phyloP scores from a whole-genome alignment of 2,113 vertebrate species.

The Axis porcinus region DNA sequence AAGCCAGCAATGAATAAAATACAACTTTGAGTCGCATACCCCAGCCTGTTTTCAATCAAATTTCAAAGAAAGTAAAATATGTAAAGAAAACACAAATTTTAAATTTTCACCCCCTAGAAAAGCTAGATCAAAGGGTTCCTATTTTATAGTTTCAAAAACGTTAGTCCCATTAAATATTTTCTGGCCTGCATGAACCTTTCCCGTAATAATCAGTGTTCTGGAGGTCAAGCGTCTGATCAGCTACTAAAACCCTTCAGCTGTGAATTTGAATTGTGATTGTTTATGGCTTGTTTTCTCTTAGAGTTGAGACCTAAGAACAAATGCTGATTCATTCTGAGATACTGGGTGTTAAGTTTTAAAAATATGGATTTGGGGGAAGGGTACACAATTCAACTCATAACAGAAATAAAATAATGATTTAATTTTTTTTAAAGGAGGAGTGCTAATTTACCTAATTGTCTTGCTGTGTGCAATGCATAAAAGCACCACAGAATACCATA shows the following conservation, averaged over 20 bases:
- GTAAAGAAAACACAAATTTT: conserved; percentile 34
- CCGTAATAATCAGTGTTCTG: background rate
- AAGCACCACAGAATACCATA: background rate
- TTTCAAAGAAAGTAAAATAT: conserved; percentile 55
- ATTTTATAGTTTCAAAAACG: conserved; percentile 30
- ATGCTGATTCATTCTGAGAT: background rate
- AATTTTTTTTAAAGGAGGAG: background rate
- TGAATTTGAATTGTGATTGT: background rate
- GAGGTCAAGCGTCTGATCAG: background rate
- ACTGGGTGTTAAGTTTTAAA: background rate
- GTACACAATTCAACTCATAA: background rate
- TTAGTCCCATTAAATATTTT: background rate
- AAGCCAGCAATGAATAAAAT: background rate
- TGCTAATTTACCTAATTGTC: background rate
- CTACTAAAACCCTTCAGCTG: background rate
- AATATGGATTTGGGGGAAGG: background rate
- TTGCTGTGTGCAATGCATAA: background rate
- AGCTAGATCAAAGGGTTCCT: conserved; percentile 19
- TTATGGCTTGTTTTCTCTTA: background rate
- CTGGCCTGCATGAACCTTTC: background rate
- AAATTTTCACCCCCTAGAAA: background rate
- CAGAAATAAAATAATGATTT: background rate
- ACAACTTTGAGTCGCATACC: background rate
- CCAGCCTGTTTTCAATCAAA: conserved; percentile 39
- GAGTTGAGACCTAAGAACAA: background rate